Conservation (phyloP, 1,140 invertebrate species). For the Hypothenemus hampei region DNA sequence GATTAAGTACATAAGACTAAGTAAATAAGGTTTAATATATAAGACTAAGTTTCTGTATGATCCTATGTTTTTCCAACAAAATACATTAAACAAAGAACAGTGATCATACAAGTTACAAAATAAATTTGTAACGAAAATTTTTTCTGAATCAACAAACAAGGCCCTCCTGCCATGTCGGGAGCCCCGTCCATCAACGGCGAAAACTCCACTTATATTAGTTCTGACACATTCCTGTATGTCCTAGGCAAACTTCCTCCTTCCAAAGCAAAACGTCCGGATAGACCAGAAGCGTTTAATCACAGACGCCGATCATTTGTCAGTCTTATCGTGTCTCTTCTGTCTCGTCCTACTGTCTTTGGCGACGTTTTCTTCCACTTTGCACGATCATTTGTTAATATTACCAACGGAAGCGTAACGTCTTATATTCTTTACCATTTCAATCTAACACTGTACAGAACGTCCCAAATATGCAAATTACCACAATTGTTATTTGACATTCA, state of each 20-base stretch:
- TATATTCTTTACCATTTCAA: not conserved
- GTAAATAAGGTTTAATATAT: too few species aligned
- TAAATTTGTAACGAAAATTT: conserved; percentile 10
- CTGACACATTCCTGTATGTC: conserved; percentile 21
- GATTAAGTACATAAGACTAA: too few species aligned
- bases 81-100: too few species aligned
- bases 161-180: conserved; percentile 3
- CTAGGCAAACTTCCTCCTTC: conserved; percentile 22
- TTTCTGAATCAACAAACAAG: not conserved
- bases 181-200: conserved; percentile 7
- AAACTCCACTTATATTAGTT: conserved; percentile 17
- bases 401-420: not conserved
- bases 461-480: too few species aligned
- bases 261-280: conserved; percentile 20
- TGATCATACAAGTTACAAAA: conserved; percentile 27
- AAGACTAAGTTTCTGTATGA: too few species aligned
- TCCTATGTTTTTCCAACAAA: too few species aligned
- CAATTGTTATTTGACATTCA: too few species aligned
- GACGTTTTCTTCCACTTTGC: conserved; percentile 9
- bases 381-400: conserved; percentile 14
- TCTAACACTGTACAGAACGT: too few species aligned
- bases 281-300: conserved; percentile 20
- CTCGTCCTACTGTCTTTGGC: conserved; percentile 15
- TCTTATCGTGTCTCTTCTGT: conserved; percentile 23
- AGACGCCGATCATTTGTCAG: conserved; percentile 25